Evolutionary conservation across 2,888 invertebrate genomes (phyloP).

Genomic region (Euclidia mi): DNA sequence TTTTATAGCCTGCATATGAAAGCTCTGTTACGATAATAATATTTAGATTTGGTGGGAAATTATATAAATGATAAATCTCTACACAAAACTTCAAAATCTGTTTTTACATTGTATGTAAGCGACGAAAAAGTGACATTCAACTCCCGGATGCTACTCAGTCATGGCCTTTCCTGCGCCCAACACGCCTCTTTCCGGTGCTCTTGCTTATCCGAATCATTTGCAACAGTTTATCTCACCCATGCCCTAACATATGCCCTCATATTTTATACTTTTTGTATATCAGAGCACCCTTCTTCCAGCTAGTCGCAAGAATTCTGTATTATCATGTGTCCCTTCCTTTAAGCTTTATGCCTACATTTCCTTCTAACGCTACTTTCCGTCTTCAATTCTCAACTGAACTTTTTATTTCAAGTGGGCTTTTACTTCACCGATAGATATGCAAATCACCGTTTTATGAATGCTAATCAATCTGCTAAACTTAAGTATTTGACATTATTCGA

Average conservation of each 20-base stretch:
- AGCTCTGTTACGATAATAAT: too few relatives aligned
- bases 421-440: constrained; percentile 13
- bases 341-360: background rate
- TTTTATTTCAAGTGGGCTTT: constrained; percentile 2
- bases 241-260: constrained; percentile 7
- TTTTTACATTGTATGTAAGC: background rate
- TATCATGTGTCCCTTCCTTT: background rate
- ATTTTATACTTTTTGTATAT: constrained; percentile 12
- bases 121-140: constrained; percentile 22
- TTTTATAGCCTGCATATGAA: too few relatives aligned
- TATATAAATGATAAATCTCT: too few relatives aligned
- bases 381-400: constrained; percentile 3
- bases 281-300: constrained; percentile 3
- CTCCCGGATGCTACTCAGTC: constrained; percentile 22
- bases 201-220: constrained; percentile 27
- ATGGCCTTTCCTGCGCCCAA: constrained; percentile 21
- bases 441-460: constrained; percentile 26
- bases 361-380: background rate
- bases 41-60: too few relatives aligned
- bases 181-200: constrained; percentile 24
- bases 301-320: constrained; percentile 1
- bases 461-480: constrained; percentile 36
- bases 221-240: constrained; percentile 25
- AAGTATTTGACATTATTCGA: constrained; percentile 39
- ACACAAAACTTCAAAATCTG: background rate